A percentile compares a stretch with the other conserved stretches of the same genome.
phyloP scores from a whole-genome alignment of 1,140 invertebrate species.

The Pollicipes pollicipes region DNA sequence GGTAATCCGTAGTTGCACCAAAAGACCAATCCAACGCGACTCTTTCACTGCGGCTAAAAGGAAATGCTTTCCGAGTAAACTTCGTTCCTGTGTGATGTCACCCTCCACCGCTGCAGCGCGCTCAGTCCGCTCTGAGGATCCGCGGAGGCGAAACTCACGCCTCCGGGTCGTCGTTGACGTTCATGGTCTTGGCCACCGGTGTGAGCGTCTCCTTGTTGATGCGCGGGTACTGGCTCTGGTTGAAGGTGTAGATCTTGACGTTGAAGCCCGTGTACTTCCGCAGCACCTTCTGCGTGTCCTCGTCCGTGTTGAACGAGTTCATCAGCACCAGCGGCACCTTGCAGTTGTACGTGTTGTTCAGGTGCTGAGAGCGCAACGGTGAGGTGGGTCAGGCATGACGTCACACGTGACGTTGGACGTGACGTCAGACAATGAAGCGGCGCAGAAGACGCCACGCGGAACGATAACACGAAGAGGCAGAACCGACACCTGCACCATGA shows the following conservation, averaged over 20 bases:
- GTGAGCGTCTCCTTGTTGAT: constrained; percentile 86
- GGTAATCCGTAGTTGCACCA: too few species aligned
- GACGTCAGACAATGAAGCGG: background rate
- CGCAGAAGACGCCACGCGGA: background rate
- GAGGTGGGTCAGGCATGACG: too few species aligned
- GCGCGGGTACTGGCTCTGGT: constrained; percentile 88
- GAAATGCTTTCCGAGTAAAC: too few species aligned
- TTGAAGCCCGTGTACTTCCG: constrained; percentile 89
- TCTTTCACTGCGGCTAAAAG: too few species aligned
- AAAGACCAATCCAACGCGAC: too few species aligned
- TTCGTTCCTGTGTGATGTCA: background rate
- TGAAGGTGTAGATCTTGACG: constrained; percentile 89
- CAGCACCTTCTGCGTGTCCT: constrained; percentile 84
- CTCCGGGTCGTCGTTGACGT: constrained; percentile 56
- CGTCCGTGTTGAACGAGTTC: constrained; percentile 99
- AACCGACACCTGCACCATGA: too few species aligned
- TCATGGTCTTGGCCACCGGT: constrained; percentile 62
- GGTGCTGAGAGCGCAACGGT: too few species aligned
- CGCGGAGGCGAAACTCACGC: constrained; percentile 34
- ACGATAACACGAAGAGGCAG: too few species aligned
- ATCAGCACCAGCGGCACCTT: constrained; percentile 94
- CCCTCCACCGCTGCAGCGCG: too few species aligned
- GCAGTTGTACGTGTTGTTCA: constrained; percentile 87
- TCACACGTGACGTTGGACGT: too few species aligned
- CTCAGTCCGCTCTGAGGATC: too few species aligned